Evolutionary conservation across 1,140 invertebrate genomes (phyloP), one percentile per base, ranked within the genome.

Genomic region (Ooceraea biroi): DNA sequence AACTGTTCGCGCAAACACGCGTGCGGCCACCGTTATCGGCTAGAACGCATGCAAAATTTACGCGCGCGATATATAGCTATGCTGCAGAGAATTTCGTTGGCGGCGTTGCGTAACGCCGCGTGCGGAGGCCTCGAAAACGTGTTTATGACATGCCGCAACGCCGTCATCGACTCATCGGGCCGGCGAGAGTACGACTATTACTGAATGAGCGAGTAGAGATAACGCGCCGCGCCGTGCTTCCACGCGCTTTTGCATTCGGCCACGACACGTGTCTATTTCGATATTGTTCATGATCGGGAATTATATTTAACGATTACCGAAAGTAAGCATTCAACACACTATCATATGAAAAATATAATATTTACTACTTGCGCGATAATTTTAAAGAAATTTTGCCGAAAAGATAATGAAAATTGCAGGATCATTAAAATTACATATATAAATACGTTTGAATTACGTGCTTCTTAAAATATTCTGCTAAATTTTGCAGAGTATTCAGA

Each of bases 131-230:
- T 60, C 58, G 57, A 41, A 44, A 55, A 48, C 63, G 55, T 76
- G 63, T 76, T 83, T 77, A 63, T 73, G 50, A 72, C 68, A 61
- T 50, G 22, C 57, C 50, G 68, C 48, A 44, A 57, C 48, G 11
- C 57, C 73, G 78, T 76, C 66, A 85, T 71, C 48, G 71, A 76
- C 57, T 87, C 69, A 27, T 72, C 60, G 73, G 41, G 63, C 61
- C 57, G 57, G 22, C 41, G 22, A 60, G 52, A 63, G 25, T 25
- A 27, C 60, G 61, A 50, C 50, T 77, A n/a, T 27, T 58, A 52
- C 63, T 84, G 74, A 87, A 88, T 88, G 82, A 88, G 73, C 61
- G 78, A 58, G 46, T 69, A 83, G 50, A 72, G 36, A 86, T 72
- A 55, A 87, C 55, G 46, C 52, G 14, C 41, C 52, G 11, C 52